Evolutionary conservation across 2,888 invertebrate species (phyloP), one percentile per base, ranked within the genome.

Genomic region (Parapristionchus giblindavisi): DNA sequence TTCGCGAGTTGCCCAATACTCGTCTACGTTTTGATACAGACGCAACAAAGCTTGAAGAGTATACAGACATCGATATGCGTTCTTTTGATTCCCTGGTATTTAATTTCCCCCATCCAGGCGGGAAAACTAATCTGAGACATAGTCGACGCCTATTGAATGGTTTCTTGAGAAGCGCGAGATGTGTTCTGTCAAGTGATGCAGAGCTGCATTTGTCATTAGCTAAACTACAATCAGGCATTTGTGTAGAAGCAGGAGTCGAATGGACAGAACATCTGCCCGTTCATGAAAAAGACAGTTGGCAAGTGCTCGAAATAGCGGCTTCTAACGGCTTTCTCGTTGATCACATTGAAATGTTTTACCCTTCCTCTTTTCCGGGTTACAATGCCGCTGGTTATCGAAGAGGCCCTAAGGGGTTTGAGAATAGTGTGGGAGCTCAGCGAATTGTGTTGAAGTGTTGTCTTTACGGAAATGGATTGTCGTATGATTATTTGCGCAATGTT

Each of bases 101-200:
- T 87, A 92, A 92, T 84, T 92, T 92, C 83, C 92, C 92, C 11
- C 91, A 91, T 85, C 89, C 90, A 54, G 91, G 91, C 43, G 91
- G 92, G 8, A 92, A 92, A 88, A 91, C 91, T 87, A 91, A 91
- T 84, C 89, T 91, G 75, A 90, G 91, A 81, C 89, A 89, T 74
- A 91, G 92, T 85, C 89, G 91, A 76, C 87, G 89, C 40, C 88
- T 92, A 32, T 85, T 92, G 4, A 86, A 84, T 75, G 87, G 79
- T 32, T 79, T 87, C 40, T 82, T 87, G 58, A 40, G 63, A 34
- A 80, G 80, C 51, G 76, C 82, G 6, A 40, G 75, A 14, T 8
- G 29, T 0, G 76, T 83, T 5, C 71, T 83, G 78, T 43, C 21
- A 2, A 21, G 66, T 0, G 56, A 74, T 3, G 56, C 78, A 0